phyloP scores from a whole-genome alignment of 2,888 invertebrate species.

The Penaeus monodon region DNA sequence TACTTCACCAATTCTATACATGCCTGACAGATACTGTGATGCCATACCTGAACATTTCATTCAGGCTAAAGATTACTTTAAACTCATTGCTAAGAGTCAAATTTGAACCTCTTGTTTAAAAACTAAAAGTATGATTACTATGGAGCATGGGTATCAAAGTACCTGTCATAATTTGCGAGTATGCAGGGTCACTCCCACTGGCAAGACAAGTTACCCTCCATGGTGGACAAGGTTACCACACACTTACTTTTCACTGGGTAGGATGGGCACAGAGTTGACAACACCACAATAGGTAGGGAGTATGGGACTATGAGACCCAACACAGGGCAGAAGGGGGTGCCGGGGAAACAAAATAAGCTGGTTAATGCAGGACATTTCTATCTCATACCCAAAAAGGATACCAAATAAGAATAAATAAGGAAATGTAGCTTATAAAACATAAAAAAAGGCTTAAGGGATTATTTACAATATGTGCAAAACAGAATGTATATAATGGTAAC shows the following conservation, averaged over 20 bases:
- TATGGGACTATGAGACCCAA: constrained; percentile 53
- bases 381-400: constrained; percentile 11
- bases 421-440: too few relatives aligned
- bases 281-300: constrained; percentile 56
- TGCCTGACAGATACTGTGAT: constrained; percentile 36
- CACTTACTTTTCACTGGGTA: constrained; percentile 61
- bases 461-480: constrained; percentile 35
- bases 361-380: constrained; percentile 48
- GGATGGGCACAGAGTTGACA: constrained; percentile 58
- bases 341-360: constrained; percentile 41
- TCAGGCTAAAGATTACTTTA: background rate
- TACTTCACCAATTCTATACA: constrained; percentile 27
- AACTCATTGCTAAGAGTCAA: background rate
- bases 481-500: constrained; percentile 9
- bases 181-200: constrained; percentile 26
- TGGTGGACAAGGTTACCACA: constrained; percentile 22
- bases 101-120: too few relatives aligned
- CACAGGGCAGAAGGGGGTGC: constrained; percentile 45
- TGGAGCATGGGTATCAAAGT: background rate
- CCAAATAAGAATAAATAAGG: too few relatives aligned
- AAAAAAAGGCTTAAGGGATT: constrained; percentile 6
- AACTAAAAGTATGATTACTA: too few relatives aligned
- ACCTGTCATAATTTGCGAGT: constrained; percentile 2
- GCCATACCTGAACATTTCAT: background rate
- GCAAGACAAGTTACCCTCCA: constrained; percentile 13